These are phyloP conservation scores for Tetramorium bicarinatum DNA, from an alignment of 2,888 invertebrate genomes.

Conservation along the genomic window DNA sequence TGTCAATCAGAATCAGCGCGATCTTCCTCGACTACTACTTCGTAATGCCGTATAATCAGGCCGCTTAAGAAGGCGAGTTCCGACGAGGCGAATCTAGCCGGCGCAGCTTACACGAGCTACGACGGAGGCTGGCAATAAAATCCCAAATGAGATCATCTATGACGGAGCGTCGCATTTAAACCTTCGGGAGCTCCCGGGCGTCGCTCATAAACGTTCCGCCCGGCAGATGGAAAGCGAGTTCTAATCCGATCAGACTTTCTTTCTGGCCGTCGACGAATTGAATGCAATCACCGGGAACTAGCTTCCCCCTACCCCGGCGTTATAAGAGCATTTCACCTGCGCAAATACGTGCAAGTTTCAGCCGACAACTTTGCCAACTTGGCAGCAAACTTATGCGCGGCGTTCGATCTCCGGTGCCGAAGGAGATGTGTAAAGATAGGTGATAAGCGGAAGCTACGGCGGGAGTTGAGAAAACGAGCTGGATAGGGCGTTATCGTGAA, in stretches of 20 bases:
- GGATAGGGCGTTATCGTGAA: conserved; percentile 48
- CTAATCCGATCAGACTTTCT: conserved; percentile 61
- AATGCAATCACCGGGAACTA: conserved; percentile 65
- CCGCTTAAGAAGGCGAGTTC: conserved; percentile 4
- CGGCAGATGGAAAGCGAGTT: conserved; percentile 52
- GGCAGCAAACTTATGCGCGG: conserved; percentile 51
- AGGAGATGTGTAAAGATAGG: conserved; percentile 50
- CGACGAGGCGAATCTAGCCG: conserved; percentile 25
- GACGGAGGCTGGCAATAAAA: conserved; percentile 37
- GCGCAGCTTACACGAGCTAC: conserved; percentile 35
- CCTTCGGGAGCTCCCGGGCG: conserved; percentile 3
- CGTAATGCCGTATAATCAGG: conserved; percentile 10
- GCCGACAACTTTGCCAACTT: conserved; percentile 54
- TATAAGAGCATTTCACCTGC: conserved; percentile 59
- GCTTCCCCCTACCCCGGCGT: conserved; percentile 38
- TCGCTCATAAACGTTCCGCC: conserved; percentile 40
- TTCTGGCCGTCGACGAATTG: conserved; percentile 59
- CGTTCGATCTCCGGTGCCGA: conserved; percentile 56
- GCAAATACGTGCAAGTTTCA: conserved; percentile 62
- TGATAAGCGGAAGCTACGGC: conserved; percentile 18
- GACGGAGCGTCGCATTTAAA: conserved; percentile 39
- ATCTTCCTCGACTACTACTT: not conserved
- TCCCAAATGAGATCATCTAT: conserved; percentile 48
- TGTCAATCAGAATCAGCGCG: conserved; percentile 26
- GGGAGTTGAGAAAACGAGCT: conserved; percentile 41